Base-by-base conservation (phyloP, 2,888 invertebrate genomes). In the Thymelicus sylvestris region DNA sequence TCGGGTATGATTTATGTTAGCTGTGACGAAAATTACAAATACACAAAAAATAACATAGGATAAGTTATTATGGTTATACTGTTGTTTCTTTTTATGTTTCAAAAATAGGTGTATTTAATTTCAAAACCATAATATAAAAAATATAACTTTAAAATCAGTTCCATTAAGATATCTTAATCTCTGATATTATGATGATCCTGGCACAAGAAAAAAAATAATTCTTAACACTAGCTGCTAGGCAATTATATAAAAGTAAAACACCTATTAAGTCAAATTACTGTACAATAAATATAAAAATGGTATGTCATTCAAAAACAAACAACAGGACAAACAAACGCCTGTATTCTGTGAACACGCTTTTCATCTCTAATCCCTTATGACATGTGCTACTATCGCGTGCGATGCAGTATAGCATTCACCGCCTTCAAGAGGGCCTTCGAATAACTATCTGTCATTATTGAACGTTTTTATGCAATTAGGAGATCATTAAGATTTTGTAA, bases 381-480 rank as follows among this genome's bases (percentile, higher is more conserved):
- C 57, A 68, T 68, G 63, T 48, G 38, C 63, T 57, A 68, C 12
- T 63, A 68, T 68, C 68, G 68, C 57, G 68, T 68, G 63, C 57
- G 57, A 19, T 68, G 55, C 48, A 7, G 57, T 63, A n/a, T 47
- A 65, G 41, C 63, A 63, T 63, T n/a, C 57, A 57, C 12, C 52
- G 70, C 65, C n/a, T 70, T 60, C 50, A 52, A 65, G 31, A 65
- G 66, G 77, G 73, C 79, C 79, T 80, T 79, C 78, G 63, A 72
- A 74, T 74, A 72, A 66, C 74, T 73, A 69, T 75, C 74, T 59
- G 74, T 74, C 73, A 74, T 74, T 76, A 76, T 72, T 68, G 70
- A 72, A 75, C 74, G 74, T 75, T 74, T 73, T 75, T 70, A 75
- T 64, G 73, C 74, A 74, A 76, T 77, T 75, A 75, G 74, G 72